Evolutionary conservation across 2,888 invertebrate genomes (phyloP), one percentile per base, ranked within the genome.

Genomic region (Merodon equestris): DNA sequence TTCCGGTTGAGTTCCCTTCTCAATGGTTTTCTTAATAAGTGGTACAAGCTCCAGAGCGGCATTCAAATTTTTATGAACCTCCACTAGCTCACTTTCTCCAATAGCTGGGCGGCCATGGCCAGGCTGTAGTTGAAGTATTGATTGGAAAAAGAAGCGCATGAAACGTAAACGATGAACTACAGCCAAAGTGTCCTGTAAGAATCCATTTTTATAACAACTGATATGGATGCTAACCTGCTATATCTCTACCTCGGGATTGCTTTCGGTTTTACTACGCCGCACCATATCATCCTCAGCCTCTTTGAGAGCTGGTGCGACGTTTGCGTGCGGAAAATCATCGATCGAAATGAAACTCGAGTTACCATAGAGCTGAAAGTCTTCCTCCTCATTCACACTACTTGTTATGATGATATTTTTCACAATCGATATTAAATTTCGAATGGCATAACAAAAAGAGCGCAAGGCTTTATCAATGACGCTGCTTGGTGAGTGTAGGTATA

Each of bases 361-460:
- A 89, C 96, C 94, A 18, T 96, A 88, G n/a, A 88, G 94, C 88
- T 98, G 97, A 87, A 98, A 98, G 87, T 99, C 98, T 90, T 99
- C 99, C 89, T 98, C 96, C 89, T 97, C 96, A 88, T 94, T 96
- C 12, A 97, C 96, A 87, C 94, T 92, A 18, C 95, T 96, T 84
- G 95, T 95, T 86, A 94, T 94, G 70, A 97, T 94, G 85, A 95
- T 95, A 84, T 97, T 96, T 85, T 96, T 93, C 57, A 98, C 96
- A 60, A 96, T 92, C 86, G 96, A 96, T 75, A 98, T 92, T 36
- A 97, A 91, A 89, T 98, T 97, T 84, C 98, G 94, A 45, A 97
- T 92, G 56, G 95, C 93, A 83, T 96, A 93, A 85, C 95, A 95
- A 88, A 97, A 97, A 0, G 95, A 94, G 87, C 94, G 95, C 76